A percentile compares a stretch with the other conserved stretches of the same genome.
phyloP scores from a whole-genome alignment of 1,140 invertebrate genomes.

The Sitobion miscanthi region DNA sequence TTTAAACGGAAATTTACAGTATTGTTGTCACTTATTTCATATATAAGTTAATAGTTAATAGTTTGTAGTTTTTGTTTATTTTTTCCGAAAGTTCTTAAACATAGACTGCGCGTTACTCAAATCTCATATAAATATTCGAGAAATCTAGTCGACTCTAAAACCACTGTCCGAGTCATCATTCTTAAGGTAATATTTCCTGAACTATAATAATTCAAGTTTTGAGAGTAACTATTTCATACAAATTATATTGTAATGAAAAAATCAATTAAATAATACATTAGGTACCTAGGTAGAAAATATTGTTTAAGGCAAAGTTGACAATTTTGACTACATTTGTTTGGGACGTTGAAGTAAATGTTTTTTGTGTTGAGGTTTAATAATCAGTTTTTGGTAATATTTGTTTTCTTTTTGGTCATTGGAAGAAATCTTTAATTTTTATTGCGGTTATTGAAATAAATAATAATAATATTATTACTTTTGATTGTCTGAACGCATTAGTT shows the following conservation, averaged over 20 bases:
- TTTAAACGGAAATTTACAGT: too few relatives aligned
- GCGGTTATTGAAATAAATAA: background rate
- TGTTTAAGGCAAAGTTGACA: too few relatives aligned
- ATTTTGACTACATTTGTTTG: background rate
- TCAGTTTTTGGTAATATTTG: background rate
- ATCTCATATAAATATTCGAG: background rate
- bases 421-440: background rate
- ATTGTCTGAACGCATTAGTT: background rate
- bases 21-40: too few relatives aligned
- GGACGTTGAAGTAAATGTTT: too few relatives aligned
- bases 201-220: background rate
- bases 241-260: too few relatives aligned
- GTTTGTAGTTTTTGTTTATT: background rate
- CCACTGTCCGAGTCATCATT: background rate
- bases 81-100: background rate
- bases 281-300: background rate
- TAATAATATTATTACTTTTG: background rate
- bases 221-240: background rate
- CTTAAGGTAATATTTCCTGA: background rate
- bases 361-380: background rate
- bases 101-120: background rate
- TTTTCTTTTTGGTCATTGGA: background rate
- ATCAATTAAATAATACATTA: too few relatives aligned
- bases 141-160: background rate
- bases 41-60: too few relatives aligned